Evolutionary conservation across 2,797 vertebrate genomes (phyloP).

Genomic region (Tapirus indicus): DNA sequence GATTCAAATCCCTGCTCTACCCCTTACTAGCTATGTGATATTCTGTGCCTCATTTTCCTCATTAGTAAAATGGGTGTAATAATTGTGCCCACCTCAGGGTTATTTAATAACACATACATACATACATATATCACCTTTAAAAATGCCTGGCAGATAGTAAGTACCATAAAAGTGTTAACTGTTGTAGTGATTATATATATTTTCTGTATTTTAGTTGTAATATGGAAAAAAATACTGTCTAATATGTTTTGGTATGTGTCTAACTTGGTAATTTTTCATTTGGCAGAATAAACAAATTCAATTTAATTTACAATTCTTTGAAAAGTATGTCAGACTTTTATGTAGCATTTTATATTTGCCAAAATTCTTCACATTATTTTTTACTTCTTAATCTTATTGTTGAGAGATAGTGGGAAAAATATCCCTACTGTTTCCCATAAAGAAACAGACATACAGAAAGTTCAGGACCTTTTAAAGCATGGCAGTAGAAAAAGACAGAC

Average conservation of each 20-base stretch:
- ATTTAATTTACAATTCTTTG: not conserved
- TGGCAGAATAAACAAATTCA: constrained; percentile 25
- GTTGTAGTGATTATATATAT: not conserved
- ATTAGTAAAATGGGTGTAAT: constrained; percentile 44
- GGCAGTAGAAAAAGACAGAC: constrained; percentile 32
- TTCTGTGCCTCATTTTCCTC: not conserved
- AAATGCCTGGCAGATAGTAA: not conserved
- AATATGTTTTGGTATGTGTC: not conserved
- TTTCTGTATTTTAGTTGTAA: not conserved
- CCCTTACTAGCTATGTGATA: not conserved
- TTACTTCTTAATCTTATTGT: constrained; percentile 6
- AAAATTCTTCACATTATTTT: not conserved
- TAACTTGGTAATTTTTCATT: constrained; percentile 49
- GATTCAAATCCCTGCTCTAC: not conserved
- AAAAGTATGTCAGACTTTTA: not conserved
- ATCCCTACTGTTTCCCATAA: constrained; percentile 2
- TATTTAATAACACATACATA: not conserved
- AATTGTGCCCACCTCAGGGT: not conserved
- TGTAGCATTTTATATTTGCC: constrained; percentile 54
- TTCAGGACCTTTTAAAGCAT: constrained; percentile 45
- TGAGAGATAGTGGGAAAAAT: not conserved
- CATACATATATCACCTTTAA: not conserved
- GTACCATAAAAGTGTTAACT: not conserved
- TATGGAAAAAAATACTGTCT: not conserved
- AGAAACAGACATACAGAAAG: constrained; percentile 13